Evolutionary conservation across 2,888 invertebrate genomes (phyloP), one percentile per base, ranked within the genome.

Genomic region (Sminthurinus aureus): DNA sequence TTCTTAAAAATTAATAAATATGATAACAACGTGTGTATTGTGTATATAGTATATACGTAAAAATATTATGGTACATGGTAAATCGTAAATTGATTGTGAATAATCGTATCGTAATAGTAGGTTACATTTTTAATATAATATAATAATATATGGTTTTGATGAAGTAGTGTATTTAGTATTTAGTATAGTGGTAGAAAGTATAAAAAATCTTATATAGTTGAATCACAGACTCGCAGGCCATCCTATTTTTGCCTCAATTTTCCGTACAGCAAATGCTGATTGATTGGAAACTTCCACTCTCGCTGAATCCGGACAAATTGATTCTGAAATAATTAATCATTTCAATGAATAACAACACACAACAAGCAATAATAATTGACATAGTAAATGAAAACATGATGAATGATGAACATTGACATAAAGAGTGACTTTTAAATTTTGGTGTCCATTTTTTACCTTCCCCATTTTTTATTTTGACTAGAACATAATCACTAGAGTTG

Each of bases 221-320:
- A 77, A 77, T 77, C 77, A 77, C 77, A 75, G 76, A 50, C 11
- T 6, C 24, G 85, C 83, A 11, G 98, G 98, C 98, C 98, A 98
- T 84, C 98, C 98, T 88, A 98, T 98, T 91, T 98, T 98, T 51
- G 98, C 98, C 90, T 98, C 98, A 90, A 96, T 96, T 86, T 98
- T 93, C 91, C 98, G 98, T 92, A 96, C 98, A 22, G 97, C 98
- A 90, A 98, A 93, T 22, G 90, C 89, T 71, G 87, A 85, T 24
- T 73, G 50, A 38, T 85, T 71, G 26, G 84, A 84, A 90, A 84
- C 91, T 91, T 90, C 97, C 97, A 88, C 94, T 52, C 50, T 24
- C 4, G 80, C 69, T 50, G 69, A 93, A 89, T 98, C 97, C 87
- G 94, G 94, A 86, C 98, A 92, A 90, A 96, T 93, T 77, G 96